These are phyloP conservation scores for Naso thynnoides DNA, from an alignment of 2,797 vertebrate genomes.

Conservation along the genomic window DNA sequence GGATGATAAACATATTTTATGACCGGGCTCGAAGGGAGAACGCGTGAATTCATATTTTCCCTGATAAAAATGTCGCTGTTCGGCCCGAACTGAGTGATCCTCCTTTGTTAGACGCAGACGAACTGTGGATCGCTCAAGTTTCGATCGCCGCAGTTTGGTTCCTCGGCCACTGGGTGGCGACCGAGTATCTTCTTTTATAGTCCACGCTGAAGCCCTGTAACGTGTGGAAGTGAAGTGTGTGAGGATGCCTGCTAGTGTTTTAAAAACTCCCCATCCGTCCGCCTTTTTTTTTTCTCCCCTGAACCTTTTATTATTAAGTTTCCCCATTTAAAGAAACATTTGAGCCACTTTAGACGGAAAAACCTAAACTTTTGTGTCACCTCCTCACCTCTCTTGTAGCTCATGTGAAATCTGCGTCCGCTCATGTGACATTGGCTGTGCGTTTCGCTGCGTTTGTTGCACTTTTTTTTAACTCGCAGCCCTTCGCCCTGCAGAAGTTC, in stretches of 20 bases:
- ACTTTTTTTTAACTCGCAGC: too few relatives aligned
- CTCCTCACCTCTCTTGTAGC: background rate
- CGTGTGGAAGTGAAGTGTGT: background rate
- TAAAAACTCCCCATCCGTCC: background rate
- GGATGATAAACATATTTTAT: background rate
- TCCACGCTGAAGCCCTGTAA: background rate
- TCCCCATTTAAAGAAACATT: background rate
- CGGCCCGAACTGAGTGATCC: background rate
- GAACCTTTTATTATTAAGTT: background rate
- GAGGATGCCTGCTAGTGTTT: background rate
- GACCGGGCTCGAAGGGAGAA: rapidly evolving
- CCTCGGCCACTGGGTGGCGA: constrained; percentile 77
- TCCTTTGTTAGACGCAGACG: background rate
- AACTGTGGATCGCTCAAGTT: constrained; percentile 29
- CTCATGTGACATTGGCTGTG: background rate
- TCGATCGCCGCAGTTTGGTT: constrained; percentile 1
- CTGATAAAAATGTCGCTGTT: background rate
- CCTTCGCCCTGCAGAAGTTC: constrained; percentile 38
- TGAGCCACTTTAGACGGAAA: background rate
- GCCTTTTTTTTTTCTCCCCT: background rate
- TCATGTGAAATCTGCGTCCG: background rate
- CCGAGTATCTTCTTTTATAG: constrained; percentile 59
- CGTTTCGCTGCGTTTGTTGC: background rate
- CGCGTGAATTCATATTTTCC: background rate
- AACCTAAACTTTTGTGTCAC: background rate